phyloP scores from a whole-genome alignment of 2,888 invertebrate species.

The Monoplex corrugatus region DNA sequence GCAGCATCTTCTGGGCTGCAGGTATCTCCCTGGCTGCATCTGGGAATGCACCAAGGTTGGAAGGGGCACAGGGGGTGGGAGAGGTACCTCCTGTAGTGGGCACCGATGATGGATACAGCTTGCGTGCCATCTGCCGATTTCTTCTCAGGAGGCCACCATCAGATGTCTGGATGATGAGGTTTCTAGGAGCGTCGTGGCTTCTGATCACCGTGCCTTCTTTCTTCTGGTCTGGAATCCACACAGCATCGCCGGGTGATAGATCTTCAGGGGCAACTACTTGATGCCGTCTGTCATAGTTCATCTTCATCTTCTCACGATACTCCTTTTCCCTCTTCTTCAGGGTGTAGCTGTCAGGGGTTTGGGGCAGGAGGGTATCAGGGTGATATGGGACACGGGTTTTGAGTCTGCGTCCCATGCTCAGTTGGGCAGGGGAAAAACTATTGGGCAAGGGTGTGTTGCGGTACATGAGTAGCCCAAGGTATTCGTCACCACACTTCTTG shows the following conservation, averaged over 20 bases:
- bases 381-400: background rate
- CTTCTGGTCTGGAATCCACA: conserved; percentile 2
- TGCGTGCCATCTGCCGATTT: background rate
- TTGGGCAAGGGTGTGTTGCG: background rate
- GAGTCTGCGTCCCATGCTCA: background rate
- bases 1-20: too few relatives aligned
- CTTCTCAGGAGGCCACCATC: background rate
- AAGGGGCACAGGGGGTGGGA: too few relatives aligned
- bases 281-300: background rate
- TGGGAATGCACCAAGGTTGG: too few relatives aligned
- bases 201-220: background rate
- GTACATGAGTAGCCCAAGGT: background rate
- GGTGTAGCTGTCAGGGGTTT: background rate
- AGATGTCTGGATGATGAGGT: background rate
- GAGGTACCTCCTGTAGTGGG: too few relatives aligned
- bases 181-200: background rate
- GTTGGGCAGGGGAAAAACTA: conserved; percentile 8
- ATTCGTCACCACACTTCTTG: background rate
- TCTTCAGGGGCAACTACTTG: background rate
- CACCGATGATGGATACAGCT: background rate
- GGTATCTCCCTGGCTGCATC: too few relatives aligned
- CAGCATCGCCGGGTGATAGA: background rate
- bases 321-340: background rate
- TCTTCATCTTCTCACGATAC: background rate
- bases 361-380: conserved; percentile 4